Conservation (phyloP, 2,888 invertebrate genomes). For the Parapristionchus giblindavisi region DNA sequence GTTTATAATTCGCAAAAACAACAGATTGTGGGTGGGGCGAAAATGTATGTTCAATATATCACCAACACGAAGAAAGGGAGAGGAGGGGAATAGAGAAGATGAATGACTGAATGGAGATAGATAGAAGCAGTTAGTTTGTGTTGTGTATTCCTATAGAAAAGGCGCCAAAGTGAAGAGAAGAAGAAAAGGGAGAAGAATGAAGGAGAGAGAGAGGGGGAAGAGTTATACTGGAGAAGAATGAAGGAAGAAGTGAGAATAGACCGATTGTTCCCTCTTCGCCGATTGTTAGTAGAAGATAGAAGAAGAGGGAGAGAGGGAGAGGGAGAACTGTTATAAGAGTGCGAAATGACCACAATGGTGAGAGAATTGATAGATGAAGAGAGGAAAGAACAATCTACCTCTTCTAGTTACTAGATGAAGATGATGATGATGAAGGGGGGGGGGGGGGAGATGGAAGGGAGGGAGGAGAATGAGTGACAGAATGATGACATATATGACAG, state of each 20-base stretch:
- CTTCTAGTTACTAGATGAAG: too few species aligned
- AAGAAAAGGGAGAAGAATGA: slow-evolving; percentile 19
- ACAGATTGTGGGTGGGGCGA: too few species aligned
- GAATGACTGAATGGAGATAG: not conserved
- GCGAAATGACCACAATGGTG: too few species aligned
- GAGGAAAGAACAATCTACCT: not conserved
- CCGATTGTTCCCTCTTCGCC: slow-evolving; percentile 1
- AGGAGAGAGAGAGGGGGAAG: slow-evolving; percentile 10
- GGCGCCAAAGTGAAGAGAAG: slow-evolving; percentile 11
- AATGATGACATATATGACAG: not conserved
- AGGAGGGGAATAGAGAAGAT: too few species aligned
- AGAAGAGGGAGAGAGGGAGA: slow-evolving; percentile 3
- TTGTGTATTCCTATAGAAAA: too few species aligned
- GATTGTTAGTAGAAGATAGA: not conserved
- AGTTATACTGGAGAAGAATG: not conserved
- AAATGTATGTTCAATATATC: too few species aligned
- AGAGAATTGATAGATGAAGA: not conserved
- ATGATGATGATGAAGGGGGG: not conserved
- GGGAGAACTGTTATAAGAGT: too few species aligned
- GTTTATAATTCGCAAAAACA: too few species aligned
- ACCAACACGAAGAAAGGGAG: too few species aligned
- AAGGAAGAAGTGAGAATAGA: slow-evolving; percentile 8
- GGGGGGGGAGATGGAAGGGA: not conserved
- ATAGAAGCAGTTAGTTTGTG: not conserved
- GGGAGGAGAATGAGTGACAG: not conserved